Base-by-base conservation (phyloP, 1,140 invertebrate species). In the Coboldia fuscipes region DNA sequence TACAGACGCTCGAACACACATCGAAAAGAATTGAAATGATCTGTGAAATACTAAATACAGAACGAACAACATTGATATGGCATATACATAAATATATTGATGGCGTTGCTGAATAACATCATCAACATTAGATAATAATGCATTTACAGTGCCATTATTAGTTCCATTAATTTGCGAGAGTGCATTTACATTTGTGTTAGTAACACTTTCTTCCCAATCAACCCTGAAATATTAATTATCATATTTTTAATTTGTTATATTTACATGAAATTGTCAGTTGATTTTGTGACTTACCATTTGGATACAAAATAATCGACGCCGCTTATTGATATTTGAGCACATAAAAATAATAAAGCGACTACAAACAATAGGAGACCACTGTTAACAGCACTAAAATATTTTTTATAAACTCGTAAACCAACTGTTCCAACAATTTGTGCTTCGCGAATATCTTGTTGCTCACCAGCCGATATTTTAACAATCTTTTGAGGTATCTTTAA, bases 1-100 rank as follows among this genome's bases (percentile, higher is more conserved):
- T 2, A 65, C 63, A 0, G 78, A 78, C 2, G 76, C 63, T 23
- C 62, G 61, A 62, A 78, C 72, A 31, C 70, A 70, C 45, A 62
- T 52, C 5, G 45, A 53, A 42, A 79, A 81, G 53, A 78, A 82
- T 42, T 58, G 52, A 43, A 61, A 56, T 24, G 56, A 61, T 32
- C 60, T 53, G 2, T 48, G 33, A 19, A 4, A 54, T 39, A 0
- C 57, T 59, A 14, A 57, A 27, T 16, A 30, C 12, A 13, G 15
- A 12, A 16, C 14, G 12, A 18, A 16, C 4, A 9, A 12, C 15
- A 12, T 17, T 30, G 14, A 16, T 4, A 30, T 18, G 5, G 15
- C 29, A 4, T 4, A 16, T 14, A 30, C 14, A 30, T 18, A 16
- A 6, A 30, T 12, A 18, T 5, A 16, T 15, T 16, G 3, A 10